Base-by-base conservation (phyloP, 2,113 vertebrate genomes). In the Narcine bancroftii region DNA sequence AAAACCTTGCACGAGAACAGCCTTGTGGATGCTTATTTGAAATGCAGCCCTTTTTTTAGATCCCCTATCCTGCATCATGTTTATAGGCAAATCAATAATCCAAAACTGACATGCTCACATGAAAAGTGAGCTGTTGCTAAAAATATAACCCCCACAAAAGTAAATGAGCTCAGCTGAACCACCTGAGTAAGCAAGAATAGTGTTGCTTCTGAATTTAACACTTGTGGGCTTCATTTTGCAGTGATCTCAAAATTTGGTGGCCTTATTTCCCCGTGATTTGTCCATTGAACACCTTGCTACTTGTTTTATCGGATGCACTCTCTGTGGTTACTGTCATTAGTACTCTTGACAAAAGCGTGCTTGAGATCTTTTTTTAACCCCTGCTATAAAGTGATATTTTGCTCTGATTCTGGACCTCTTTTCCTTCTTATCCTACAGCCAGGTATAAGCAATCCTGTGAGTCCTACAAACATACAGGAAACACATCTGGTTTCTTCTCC, bases 361-460 rank as follows among this genome's bases (percentile, higher is more conserved):
- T 83, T 26, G 29, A 53, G 29, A 33, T 53, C 47, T 53, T 26
- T 50, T 53, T 50, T 53, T 83, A 53, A 50, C 45, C 29, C 47
- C 47, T 5, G 4, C 24, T 50, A 3, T 0, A 3, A 15, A 26
- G 29, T 83, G 26, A 33, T 9, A 53, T 81, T 53, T 50, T 33
- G 47, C 50, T 15, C 79, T 83, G 79, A 83, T 60, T 6, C 3
- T 60, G 50, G 33, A 4, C 72, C 93, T 66, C 15, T 21, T 93
- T 56, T 93, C 92, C 26, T 92, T 92, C 93, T 92, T 94, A 93
- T 19, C 36, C 17, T 60, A 36, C 15, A 99, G 99, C 99, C 47
- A 94, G 98, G 93, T 99, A 98, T 50, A 97, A 99, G 85, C 95
- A 96, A 0, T 99, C 99, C 47, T 99, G 99, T 0, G 98, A 99